Evolutionary conservation across 2,113 vertebrate genomes (phyloP).

Genomic region (Melanotaenia duboulayi): DNA sequence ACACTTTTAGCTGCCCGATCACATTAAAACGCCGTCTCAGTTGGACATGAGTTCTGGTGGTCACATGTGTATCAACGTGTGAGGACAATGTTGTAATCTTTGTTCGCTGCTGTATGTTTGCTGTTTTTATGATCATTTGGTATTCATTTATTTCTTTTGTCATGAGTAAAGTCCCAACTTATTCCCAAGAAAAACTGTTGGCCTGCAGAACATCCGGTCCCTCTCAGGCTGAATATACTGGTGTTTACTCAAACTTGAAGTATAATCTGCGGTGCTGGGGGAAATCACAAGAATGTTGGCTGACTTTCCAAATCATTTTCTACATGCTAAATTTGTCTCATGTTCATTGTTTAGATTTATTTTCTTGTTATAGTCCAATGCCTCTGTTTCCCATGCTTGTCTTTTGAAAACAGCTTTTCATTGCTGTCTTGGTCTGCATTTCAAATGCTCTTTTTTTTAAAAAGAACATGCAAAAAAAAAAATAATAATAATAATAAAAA

Average conservation of each 20-base stretch:
- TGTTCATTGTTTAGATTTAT: constrained; percentile 29
- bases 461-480: not conserved
- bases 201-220: constrained; percentile 34
- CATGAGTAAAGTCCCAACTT: constrained; percentile 1
- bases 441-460: constrained; percentile 17
- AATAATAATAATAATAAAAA: not conserved
- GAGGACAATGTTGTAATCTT: constrained; percentile 6
- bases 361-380: constrained; percentile 16
- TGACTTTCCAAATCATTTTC: constrained; percentile 24
- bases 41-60: not conserved
- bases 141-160: not conserved
- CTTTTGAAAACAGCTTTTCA: constrained; percentile 17
- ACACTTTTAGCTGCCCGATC: constrained; percentile 1
- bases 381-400: constrained; percentile 6
- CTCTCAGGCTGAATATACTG: constrained; percentile 20
- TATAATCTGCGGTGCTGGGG: constrained; percentile 42
- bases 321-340: constrained; percentile 25
- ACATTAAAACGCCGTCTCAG: not conserved
- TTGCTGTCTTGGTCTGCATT: constrained; percentile 2
- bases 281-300: constrained; percentile 27
- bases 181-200: constrained; percentile 24
- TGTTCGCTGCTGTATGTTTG: not conserved
- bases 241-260: constrained; percentile 45
- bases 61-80: not conserved
- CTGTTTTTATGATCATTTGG: not conserved